These are phyloP conservation scores for Phasia obesa DNA, from an alignment of 2,888 invertebrate genomes.

Conservation along the genomic window DNA sequence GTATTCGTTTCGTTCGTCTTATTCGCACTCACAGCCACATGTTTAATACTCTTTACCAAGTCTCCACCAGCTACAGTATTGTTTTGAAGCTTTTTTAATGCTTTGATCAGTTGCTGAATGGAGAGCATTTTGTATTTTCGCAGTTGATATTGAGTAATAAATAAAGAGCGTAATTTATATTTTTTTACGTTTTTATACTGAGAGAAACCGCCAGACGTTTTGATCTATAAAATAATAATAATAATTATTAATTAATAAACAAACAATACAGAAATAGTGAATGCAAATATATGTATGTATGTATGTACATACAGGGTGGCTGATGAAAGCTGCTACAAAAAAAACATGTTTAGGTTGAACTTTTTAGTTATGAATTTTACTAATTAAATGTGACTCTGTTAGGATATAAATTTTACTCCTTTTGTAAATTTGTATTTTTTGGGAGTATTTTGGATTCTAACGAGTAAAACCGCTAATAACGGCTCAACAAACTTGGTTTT, in stretches of 20 bases:
- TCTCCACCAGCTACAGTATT: constrained; percentile 69
- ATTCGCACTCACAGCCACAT: constrained; percentile 64
- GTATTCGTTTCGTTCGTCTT: constrained; percentile 45
- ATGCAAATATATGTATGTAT: neutral
- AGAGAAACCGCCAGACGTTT: constrained; percentile 49
- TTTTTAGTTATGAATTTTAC: no score
- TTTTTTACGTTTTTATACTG: constrained; percentile 7
- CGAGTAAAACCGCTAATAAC: no score
- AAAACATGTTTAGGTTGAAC: no score
- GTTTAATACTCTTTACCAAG: constrained; percentile 74
- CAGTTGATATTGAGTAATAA: constrained; percentile 8
- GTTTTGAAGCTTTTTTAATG: constrained; percentile 73
- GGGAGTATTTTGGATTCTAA: no score
- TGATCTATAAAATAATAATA: constrained; percentile 55
- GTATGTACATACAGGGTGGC: no score
- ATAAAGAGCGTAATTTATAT: constrained; percentile 4
- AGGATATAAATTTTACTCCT: no score
- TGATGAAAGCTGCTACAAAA: no score
- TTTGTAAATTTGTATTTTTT: no score
- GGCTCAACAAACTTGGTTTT: no score
- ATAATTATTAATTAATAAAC: constrained; percentile 26
- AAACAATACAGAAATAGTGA: constrained; percentile 6
- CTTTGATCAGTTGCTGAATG: constrained; percentile 79
- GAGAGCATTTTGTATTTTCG: constrained; percentile 75
- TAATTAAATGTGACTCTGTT: no score